Evolutionary conservation across 2,888 invertebrate species (phyloP).

Genomic region (Camponotus fellah): DNA sequence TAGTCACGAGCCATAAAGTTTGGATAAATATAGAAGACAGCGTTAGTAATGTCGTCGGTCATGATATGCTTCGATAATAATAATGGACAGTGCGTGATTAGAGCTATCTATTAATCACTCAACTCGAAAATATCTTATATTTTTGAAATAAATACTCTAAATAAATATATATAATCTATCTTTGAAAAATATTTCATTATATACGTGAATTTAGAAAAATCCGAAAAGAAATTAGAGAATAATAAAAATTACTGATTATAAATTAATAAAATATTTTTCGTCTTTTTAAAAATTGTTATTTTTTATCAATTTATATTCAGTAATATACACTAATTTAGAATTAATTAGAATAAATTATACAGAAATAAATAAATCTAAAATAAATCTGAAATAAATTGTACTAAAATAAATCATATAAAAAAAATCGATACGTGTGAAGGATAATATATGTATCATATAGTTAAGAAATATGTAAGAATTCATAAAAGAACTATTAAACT

Average conservation of each 20-base stretch:
- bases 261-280: neutral
- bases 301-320: neutral
- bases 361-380: neutral
- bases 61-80: constrained; percentile 29
- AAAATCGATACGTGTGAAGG: too few relatives aligned
- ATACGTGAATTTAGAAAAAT: neutral
- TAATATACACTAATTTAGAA: neutral
- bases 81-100: neutral
- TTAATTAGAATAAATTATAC: neutral
- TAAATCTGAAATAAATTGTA: too few relatives aligned
- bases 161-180: neutral
- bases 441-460: neutral
- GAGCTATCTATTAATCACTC: constrained; percentile 5
- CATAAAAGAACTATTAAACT: neutral
- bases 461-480: neutral
- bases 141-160: neutral
- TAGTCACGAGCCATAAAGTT: constrained; percentile 39
- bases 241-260: neutral
- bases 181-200: neutral
- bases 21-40: constrained; percentile 30
- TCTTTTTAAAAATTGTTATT: neutral
- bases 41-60: constrained; percentile 30
- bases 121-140: neutral
- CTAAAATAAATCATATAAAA: too few relatives aligned
- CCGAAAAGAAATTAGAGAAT: neutral